These are phyloP conservation scores for Ahaetulla prasina DNA, from an alignment of 2,113 vertebrate genomes.

Conservation along the genomic window DNA sequence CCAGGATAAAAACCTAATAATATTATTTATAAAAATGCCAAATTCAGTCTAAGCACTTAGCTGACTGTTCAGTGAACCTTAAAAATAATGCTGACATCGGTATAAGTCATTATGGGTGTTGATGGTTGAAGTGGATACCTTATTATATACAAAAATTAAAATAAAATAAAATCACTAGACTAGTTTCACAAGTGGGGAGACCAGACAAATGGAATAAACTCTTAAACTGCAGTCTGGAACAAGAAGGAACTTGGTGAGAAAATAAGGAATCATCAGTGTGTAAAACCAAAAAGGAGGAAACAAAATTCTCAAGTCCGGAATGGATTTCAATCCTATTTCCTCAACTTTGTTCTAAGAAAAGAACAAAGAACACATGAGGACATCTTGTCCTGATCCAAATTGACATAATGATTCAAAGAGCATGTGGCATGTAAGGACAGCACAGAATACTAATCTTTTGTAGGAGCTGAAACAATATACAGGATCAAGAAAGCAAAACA, in stretches of 20 bases:
- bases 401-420: constrained; percentile 50
- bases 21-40: not conserved
- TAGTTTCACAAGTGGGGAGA: not conserved
- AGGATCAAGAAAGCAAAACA: constrained; percentile 33
- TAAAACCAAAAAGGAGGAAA: constrained; percentile 26
- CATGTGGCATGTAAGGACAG: constrained; percentile 54
- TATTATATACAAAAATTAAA: not conserved
- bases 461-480: constrained; percentile 38
- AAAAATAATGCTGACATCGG: not conserved
- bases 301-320: constrained; percentile 20
- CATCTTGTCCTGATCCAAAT: constrained; percentile 1
- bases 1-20: not conserved
- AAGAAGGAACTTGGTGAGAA: constrained; percentile 21
- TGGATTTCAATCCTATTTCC: constrained; percentile 44
- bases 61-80: not conserved
- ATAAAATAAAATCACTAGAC: not conserved
- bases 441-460: constrained; percentile 35
- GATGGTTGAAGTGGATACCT: not conserved
- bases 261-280: constrained; percentile 29
- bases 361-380: constrained; percentile 26
- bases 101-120: not conserved
- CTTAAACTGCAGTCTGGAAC: not conserved
- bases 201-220: not conserved
- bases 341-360: constrained; percentile 43
- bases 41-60: not conserved